Base-by-base conservation (phyloP, 2,888 invertebrate species). In the Smittia aterrima region DNA sequence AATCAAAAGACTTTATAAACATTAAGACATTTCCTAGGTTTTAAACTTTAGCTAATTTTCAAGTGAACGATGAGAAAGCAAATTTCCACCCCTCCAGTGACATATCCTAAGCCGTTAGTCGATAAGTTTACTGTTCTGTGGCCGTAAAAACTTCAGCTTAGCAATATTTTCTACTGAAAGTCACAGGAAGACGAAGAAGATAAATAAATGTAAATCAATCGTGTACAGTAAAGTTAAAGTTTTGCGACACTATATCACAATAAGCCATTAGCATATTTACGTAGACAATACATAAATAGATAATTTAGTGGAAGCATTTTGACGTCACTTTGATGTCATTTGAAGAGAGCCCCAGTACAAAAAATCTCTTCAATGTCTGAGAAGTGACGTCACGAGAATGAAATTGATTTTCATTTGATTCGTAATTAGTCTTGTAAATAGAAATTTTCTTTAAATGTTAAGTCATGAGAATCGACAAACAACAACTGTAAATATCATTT, bases 161-260 rank as follows among this genome's bases (percentile, higher is more conserved):
- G 58, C 58, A 58, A 58, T 58, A 58, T 58, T 58, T 58, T 58
- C 58, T 58, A 58, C 58, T 9, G 58, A 58, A 58, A 47, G 4
- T 58, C 18, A 4, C 20, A 18, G 20, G n/a, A 18, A 58, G n/a
- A 47, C 7, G 13, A 47, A 13, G 47, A 47, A 47, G 13, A 47
- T n/a, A 47, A 47, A n/a, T 47, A 16, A 18, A 18, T 58, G 58
- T 58, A 58, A 58, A 47, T 47, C 2, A 47, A 18, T 47, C 3
- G 7, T 16, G 53, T 32, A 32, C 32, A 32, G 32, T 32, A n/a
- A 47, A 20, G 58, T 20, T 58, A 18, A 7, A 58, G 58, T 32
- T 32, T 9, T 32, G n/a, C 16, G 47, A 3, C 47, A n/a, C n/a
- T 47, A n/a, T 7, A 20, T 58, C 18, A 18, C 4, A 58, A 58